phyloP scores from a whole-genome alignment of 2,888 invertebrate genomes.

The Celastrina argiolus region DNA sequence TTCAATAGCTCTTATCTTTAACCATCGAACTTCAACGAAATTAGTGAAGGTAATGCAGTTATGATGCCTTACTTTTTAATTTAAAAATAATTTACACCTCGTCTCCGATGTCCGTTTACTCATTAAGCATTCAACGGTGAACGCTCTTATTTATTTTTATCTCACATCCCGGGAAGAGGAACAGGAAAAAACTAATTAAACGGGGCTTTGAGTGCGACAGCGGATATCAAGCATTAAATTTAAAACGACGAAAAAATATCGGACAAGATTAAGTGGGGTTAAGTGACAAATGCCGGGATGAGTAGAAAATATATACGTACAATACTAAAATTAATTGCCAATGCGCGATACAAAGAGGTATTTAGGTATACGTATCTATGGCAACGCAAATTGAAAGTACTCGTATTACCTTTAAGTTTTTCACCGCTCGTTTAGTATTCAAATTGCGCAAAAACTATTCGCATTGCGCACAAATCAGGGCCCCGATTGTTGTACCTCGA shows the following conservation, averaged over 20 bases:
- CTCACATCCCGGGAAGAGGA: constrained; percentile 8
- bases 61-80: not conserved
- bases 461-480: too few relatives aligned
- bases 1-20: too few relatives aligned
- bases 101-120: not conserved
- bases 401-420: not conserved
- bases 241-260: constrained; percentile 20
- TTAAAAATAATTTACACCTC: not conserved
- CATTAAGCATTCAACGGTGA: constrained; percentile 4
- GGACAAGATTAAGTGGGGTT: constrained; percentile 8
- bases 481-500: too few relatives aligned
- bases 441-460: not conserved
- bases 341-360: not conserved
- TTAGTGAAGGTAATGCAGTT: too few relatives aligned
- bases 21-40: too few relatives aligned
- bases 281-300: constrained; percentile 12
- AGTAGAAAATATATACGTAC: not conserved
- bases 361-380: not conserved
- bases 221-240: constrained; percentile 21
- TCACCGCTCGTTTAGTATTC: not conserved
- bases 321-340: not conserved
- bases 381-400: not conserved
- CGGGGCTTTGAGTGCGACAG: constrained; percentile 8
- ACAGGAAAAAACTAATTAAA: constrained; percentile 35
- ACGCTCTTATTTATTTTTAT: not conserved